These are phyloP conservation scores for Neogobius melanostomus DNA, from an alignment of 2,113 vertebrate species.

Conservation along the genomic window DNA sequence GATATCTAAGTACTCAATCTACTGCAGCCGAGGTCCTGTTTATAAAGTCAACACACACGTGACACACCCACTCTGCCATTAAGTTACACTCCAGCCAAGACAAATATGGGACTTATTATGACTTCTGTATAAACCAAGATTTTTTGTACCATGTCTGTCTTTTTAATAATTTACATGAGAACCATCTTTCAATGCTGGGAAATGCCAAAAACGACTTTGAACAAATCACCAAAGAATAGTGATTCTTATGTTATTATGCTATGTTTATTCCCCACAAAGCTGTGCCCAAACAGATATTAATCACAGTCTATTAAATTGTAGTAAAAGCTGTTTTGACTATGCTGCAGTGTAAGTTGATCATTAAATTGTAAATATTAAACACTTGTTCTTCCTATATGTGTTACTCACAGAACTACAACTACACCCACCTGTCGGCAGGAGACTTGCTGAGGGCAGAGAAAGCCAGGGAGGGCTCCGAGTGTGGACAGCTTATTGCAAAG, in stretches of 20 bases:
- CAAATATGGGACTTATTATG: background rate
- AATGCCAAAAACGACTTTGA: background rate
- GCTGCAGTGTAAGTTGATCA: background rate
- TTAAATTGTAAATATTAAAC: background rate
- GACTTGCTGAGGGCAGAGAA: slow-evolving; percentile 93
- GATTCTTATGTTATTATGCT: too few relatives aligned
- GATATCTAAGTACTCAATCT: too few relatives aligned
- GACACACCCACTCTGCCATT: background rate
- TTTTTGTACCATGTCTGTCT: background rate
- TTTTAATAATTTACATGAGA: too few relatives aligned
- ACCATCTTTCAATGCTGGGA: background rate
- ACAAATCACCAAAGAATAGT: background rate
- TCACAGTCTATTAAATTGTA: background rate
- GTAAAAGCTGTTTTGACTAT: background rate
- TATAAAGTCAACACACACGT: background rate
- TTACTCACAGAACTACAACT: slow-evolving; percentile 84
- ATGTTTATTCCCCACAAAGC: too few relatives aligned
- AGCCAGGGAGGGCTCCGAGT: slow-evolving; percentile 85
- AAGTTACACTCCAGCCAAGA: background rate
- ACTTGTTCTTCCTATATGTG: background rate
- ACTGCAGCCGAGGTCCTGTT: too few relatives aligned
- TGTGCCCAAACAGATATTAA: too few relatives aligned
- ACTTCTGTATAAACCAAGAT: background rate
- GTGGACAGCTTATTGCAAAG: slow-evolving; percentile 89
- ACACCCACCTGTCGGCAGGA: slow-evolving; percentile 94